Evolutionary conservation across 2,888 invertebrate species (phyloP).

Genomic region (Noctua janthe): DNA sequence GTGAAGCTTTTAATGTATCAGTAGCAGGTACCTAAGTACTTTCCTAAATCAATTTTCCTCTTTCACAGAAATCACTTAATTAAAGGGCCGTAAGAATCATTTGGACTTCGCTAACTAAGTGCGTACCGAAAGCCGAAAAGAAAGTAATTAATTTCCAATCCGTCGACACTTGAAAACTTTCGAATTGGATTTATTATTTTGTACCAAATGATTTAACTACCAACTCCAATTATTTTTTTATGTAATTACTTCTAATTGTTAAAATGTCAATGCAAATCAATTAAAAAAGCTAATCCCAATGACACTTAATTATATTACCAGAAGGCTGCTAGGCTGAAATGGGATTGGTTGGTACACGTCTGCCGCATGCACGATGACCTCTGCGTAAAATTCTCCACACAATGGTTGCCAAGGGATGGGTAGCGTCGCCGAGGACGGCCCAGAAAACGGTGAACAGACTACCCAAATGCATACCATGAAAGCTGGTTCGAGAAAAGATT

Average conservation of each 20-base stretch:
- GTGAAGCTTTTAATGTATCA: constrained; percentile 3
- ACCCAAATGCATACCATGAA: neutral
- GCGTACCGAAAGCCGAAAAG: constrained; percentile 32
- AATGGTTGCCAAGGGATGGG: neutral
- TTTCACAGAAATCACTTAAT: constrained; percentile 51
- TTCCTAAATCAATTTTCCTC: constrained; percentile 29
- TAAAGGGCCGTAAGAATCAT: constrained; percentile 38
- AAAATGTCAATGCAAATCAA: neutral
- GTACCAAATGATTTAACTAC: constrained; percentile 1
- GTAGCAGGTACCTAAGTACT: constrained; percentile 7
- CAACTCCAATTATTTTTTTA: constrained; percentile 20
- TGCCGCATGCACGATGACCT: neutral
- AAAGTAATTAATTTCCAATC: constrained; percentile 62
- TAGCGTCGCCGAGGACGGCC: neutral
- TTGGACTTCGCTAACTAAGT: constrained; percentile 37
- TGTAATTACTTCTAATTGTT: neutral
- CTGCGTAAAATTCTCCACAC: neutral
- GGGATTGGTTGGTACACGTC: neutral
- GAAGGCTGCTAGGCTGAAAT: neutral
- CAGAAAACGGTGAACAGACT: neutral
- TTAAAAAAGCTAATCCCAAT: neutral
- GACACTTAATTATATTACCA: neutral
- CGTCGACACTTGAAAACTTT: constrained; percentile 47
- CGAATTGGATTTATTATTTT: constrained; percentile 29
- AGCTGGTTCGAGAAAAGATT: neutral